These are phyloP conservation scores for Sycophila texana DNA, from an alignment of 2,888 invertebrate genomes.

Conservation along the genomic window DNA sequence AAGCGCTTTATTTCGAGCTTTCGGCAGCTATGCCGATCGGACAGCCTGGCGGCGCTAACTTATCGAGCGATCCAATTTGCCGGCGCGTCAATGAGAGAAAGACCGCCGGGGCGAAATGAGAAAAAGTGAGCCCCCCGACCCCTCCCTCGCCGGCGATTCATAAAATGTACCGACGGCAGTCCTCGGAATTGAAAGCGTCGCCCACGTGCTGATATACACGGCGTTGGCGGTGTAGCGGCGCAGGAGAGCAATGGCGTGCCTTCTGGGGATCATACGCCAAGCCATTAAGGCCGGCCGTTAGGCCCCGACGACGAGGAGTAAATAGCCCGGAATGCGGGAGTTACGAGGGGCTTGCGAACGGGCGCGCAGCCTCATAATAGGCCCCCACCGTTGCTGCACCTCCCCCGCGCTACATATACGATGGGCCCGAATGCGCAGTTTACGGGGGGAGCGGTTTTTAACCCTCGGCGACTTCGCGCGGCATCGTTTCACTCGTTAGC, in stretches of 20 bases:
- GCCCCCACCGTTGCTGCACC: not conserved
- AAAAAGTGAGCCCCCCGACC: not conserved
- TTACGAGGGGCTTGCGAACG: constrained; percentile 16
- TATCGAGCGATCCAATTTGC: constrained; percentile 37
- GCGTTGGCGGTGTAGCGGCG: not conserved
- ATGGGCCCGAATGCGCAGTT: constrained; percentile 4
- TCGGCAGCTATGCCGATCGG: constrained; percentile 14
- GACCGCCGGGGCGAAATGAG: not conserved
- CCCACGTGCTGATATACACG: not conserved
- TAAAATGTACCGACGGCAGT: not conserved
- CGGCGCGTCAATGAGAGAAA: constrained; percentile 6
- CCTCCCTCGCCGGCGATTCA: not conserved
- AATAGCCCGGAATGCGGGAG: constrained; percentile 37
- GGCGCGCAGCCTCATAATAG: not conserved
- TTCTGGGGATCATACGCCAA: not conserved
- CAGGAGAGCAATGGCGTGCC: not conserved
- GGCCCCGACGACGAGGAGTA: constrained; percentile 24
- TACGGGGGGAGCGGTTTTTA: constrained; percentile 14
- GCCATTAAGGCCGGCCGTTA: constrained; percentile 19
- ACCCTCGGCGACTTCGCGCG: not conserved
- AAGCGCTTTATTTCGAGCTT: constrained; percentile 18
- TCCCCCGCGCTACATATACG: not conserved
- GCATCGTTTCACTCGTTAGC: not conserved
- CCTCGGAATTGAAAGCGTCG: not conserved
- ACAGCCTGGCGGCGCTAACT: constrained; percentile 9